Evolutionary conservation across 2,888 invertebrate genomes (phyloP).

Genomic region (Plebejus argus): DNA sequence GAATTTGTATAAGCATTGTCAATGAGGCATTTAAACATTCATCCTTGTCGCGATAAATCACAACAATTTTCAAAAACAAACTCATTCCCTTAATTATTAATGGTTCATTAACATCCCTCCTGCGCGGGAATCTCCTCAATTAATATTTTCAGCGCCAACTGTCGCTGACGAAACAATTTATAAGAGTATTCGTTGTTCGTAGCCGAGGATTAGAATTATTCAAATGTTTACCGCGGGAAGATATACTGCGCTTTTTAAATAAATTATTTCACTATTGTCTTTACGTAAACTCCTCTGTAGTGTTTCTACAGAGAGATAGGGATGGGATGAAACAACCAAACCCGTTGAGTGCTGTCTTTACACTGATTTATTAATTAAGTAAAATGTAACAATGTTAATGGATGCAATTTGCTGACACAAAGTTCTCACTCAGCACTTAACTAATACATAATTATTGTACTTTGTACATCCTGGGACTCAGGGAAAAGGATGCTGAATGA

Average conservation of each 20-base stretch:
- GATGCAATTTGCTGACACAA: too few relatives aligned
- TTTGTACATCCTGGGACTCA: too few relatives aligned
- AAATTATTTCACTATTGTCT: background rate
- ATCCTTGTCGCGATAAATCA: background rate
- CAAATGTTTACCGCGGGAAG: background rate
- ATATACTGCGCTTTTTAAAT: background rate
- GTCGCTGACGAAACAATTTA: background rate
- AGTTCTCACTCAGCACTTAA: too few relatives aligned
- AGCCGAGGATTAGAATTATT: background rate
- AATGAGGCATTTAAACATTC: background rate
- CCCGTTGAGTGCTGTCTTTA: too few relatives aligned
- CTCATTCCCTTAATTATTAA: background rate
- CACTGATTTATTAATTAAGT: too few relatives aligned
- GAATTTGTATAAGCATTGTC: too few relatives aligned
- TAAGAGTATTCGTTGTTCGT: background rate
- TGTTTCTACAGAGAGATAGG: too few relatives aligned
- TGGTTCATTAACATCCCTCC: background rate
- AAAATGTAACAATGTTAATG: too few relatives aligned
- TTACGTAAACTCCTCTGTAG: background rate
- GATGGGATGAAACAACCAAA: too few relatives aligned
- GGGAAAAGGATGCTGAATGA: too few relatives aligned
- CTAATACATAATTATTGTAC: too few relatives aligned
- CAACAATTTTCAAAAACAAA: background rate
- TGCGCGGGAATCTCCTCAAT: background rate
- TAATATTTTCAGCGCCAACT: background rate